Evolutionary conservation across 2,888 invertebrate species (phyloP).

Genomic region (Entomobrya proxima): DNA sequence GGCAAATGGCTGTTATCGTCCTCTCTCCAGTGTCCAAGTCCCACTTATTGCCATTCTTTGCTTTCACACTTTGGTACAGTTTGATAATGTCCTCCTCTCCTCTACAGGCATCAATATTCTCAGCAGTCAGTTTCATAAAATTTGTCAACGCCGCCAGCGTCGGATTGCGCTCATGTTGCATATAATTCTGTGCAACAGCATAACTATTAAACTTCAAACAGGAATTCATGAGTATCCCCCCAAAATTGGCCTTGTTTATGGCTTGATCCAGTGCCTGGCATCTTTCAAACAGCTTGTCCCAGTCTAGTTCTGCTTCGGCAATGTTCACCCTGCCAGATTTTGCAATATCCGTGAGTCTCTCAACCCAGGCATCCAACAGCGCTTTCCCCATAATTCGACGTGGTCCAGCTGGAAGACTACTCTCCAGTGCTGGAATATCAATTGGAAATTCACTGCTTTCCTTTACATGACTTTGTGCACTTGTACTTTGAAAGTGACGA

Average conservation of each 20-base stretch:
- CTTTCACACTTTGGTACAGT: constrained; percentile 79
- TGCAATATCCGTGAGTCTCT: neutral
- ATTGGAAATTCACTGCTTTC: constrained; percentile 26
- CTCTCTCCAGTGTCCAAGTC: constrained; percentile 82
- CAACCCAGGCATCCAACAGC: constrained; percentile 50
- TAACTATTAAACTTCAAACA: constrained; percentile 79
- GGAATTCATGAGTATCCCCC: constrained; percentile 81
- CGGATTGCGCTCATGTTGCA: constrained; percentile 79
- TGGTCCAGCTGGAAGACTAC: constrained; percentile 1
- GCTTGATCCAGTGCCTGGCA: constrained; percentile 25
- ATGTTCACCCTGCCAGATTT: neutral
- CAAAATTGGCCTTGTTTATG: constrained; percentile 75
- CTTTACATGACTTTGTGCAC: neutral
- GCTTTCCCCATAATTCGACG: constrained; percentile 32
- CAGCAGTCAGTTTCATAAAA: constrained; percentile 46
- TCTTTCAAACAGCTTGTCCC: constrained; percentile 22
- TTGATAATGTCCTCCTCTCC: constrained; percentile 80
- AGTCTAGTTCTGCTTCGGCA: constrained; percentile 35
- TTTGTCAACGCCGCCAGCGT: constrained; percentile 49
- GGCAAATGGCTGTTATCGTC: constrained; percentile 82
- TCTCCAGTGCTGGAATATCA: constrained; percentile 17
- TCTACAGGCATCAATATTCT: constrained; percentile 24
- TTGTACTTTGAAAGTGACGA: neutral
- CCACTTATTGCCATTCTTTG: constrained; percentile 80
- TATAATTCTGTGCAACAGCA: constrained; percentile 81